Base-by-base conservation (phyloP, 2,888 invertebrate species). In the Oligia strigilis region DNA sequence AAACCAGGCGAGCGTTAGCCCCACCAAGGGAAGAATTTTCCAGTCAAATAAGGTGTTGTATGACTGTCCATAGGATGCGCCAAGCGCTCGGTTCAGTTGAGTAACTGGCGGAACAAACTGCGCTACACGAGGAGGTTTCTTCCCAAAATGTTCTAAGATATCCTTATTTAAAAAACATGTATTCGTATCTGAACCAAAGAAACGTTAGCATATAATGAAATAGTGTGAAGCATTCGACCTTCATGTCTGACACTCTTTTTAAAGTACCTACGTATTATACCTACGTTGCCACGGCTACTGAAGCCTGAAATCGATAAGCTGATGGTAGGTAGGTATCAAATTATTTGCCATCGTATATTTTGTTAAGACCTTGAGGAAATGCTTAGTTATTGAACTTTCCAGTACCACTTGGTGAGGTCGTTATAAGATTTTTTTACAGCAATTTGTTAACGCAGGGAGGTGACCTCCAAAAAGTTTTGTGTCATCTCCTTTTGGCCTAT, bases 371-470 rank as follows among this genome's bases (percentile, higher is more conserved):
- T 83, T 83, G 75, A 46, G 46, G 29, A 13, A 66, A 49, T 2
- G 52, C 23, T 69, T 29, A 70, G 65, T 40, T 62, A 70, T 52
- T 36, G 36, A 73, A 70, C 23, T 40, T 36, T 19, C 4, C 36
- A 60, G 85, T 85, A 71, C 64, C 81, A 81, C 65, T 80, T 80
- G 74, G 69, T 40, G 84, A 84, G 74, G 60, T 85, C 74, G 69
- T 52, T 67, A 49, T 13, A 62, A 62, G 19, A 29, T 14, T 29
- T 23, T 49, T 40, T 8, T 49, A 14, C 8, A n/a, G 40, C 6
- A 58, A 40, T 66, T 71, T 52, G 17, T 29, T 11, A 17, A n/a
- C 3, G 2, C 17, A n/a, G 0, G 11, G 19, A 13, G 0, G 4
- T 60, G 9, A 60, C 40, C 69, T 49, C 23, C 11, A 79, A 46